Base-by-base conservation (phyloP, 2,797 vertebrate species). In the Acanthurus leucopareius region DNA sequence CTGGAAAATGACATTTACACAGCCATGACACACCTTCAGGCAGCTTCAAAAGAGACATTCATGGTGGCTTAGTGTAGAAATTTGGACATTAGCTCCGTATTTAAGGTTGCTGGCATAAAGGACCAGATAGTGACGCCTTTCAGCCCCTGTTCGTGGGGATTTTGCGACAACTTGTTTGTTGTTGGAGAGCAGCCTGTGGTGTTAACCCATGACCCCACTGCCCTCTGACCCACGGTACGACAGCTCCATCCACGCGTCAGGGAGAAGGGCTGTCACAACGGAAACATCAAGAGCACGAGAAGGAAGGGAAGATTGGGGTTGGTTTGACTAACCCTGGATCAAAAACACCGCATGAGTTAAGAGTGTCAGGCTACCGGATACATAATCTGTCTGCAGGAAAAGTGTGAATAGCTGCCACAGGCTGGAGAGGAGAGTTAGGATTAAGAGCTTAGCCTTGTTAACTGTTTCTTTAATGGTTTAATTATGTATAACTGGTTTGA, bases 151-250 rank as follows among this genome's bases (percentile, higher is more conserved):
- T 84, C n/a, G n/a, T 53, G 17, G 73, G 75, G 89, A 72, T 83
- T 86, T 68, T 40, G 68, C 77, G 79, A 90, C 80, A 25, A 69
- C 80, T 76, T 91, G 86, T 93, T 94, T 94, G 91, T 93, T 93
- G 75, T 90, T 85, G 77, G 42, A 91, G 80, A 51, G 76, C 87
- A 73, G 73, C 85, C 82, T 62, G 85, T 86, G 89, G 93, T 81
- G 83, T 94, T 95, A 92, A 95, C 93, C 95, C 90, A 78, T 90
- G 86, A 90, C 94, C 92, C 69, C 20, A 42, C 61, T 80, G 89
- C 63, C 91, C 93, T 89, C 74, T 92, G 85, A 91, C 88, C 93
- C 47, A 3, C n/a, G 48, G 85, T 60, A 77, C 69, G 78, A 82
- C 85, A 80, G 82, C 88, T 93, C 91, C 75, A 61, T 94, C 92